Percentiles rank a stretch among this genome's conserved stretches.
These are phyloP conservation scores for Knipowitschia caucasica DNA, from an alignment of 2,797 vertebrate genomes.

Conservation along the genomic window DNA sequence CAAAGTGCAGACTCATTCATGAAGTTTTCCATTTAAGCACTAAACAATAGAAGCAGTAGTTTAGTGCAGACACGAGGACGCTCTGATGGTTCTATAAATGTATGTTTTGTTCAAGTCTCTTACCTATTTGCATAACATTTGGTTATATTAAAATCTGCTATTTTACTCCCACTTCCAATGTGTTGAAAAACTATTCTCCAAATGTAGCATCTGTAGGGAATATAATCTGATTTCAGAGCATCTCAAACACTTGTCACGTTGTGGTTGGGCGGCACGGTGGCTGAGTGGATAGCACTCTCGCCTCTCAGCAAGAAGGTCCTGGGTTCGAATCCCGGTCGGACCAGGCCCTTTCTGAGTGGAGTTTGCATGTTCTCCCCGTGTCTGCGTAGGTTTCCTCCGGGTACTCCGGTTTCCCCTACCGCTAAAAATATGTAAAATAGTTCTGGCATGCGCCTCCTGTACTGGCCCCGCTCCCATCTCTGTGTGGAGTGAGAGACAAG, in stretches of 20 bases:
- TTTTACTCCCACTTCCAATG: conserved; percentile 52
- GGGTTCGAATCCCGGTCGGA: too few relatives aligned
- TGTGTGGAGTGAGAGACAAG: too few relatives aligned
- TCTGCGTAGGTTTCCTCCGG: too few relatives aligned
- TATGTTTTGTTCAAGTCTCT: conserved; percentile 22
- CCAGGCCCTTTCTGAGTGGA: too few relatives aligned
- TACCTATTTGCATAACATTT: conserved; percentile 39
- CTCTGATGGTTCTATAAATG: background rate
- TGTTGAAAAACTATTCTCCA: conserved; percentile 33
- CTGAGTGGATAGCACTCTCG: too few relatives aligned
- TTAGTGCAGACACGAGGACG: conserved; percentile 16
- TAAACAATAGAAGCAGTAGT: conserved; percentile 6
- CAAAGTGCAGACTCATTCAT: conserved; percentile 6
- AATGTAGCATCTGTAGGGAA: conserved; percentile 35
- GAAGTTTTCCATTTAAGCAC: background rate
- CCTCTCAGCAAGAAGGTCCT: too few relatives aligned
- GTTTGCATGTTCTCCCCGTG: too few relatives aligned
- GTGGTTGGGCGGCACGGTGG: conserved; percentile 11
- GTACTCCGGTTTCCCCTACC: too few relatives aligned
- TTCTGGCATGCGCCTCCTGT: too few relatives aligned
- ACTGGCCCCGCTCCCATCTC: too few relatives aligned
- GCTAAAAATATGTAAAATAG: too few relatives aligned
- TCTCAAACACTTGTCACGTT: conserved; percentile 1
- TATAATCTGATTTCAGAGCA: conserved; percentile 24
- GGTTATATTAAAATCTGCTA: conserved; percentile 31